A percentile compares a stretch with the other conserved stretches of the same genome.
These are phyloP conservation scores for Meda fulgida DNA, from an alignment of 2,797 vertebrate species.

Conservation along the genomic window DNA sequence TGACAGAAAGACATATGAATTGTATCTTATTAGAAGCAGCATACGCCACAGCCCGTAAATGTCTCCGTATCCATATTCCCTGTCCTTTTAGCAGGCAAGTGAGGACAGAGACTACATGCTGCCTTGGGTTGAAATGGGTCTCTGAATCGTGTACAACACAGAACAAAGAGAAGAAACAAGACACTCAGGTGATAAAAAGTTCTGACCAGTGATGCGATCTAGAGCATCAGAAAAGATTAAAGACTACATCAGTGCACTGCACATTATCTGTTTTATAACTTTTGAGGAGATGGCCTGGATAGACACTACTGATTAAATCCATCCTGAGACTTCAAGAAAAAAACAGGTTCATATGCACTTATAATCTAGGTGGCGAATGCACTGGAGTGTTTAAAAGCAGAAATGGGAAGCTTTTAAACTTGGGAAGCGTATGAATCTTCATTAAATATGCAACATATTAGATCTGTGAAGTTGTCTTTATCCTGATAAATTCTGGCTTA, in stretches of 20 bases:
- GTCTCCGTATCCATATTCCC: slow-evolving; percentile 14
- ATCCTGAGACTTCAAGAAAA: not conserved
- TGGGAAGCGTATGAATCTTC: not conserved
- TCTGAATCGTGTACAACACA: not conserved
- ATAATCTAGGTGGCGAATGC: too few species aligned
- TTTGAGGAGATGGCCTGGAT: not conserved
- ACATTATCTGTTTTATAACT: not conserved
- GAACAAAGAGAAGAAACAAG: not conserved
- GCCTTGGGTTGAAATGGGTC: not conserved
- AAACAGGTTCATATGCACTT: not conserved
- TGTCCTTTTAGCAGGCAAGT: not conserved
- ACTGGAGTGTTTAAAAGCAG: not conserved
- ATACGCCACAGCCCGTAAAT: not conserved
- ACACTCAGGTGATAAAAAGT: not conserved
- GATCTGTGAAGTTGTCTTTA: not conserved
- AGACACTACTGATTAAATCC: not conserved
- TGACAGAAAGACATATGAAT: not conserved
- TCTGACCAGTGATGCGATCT: not conserved
- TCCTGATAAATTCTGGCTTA: not conserved
- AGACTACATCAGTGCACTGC: not conserved
- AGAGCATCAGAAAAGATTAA: not conserved
- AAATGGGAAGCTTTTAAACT: not conserved
- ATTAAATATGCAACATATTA: not conserved
- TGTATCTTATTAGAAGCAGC: not conserved
- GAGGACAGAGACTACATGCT: not conserved